Conservation (phyloP, 2,888 invertebrate genomes). For the Acronicta psi region DNA sequence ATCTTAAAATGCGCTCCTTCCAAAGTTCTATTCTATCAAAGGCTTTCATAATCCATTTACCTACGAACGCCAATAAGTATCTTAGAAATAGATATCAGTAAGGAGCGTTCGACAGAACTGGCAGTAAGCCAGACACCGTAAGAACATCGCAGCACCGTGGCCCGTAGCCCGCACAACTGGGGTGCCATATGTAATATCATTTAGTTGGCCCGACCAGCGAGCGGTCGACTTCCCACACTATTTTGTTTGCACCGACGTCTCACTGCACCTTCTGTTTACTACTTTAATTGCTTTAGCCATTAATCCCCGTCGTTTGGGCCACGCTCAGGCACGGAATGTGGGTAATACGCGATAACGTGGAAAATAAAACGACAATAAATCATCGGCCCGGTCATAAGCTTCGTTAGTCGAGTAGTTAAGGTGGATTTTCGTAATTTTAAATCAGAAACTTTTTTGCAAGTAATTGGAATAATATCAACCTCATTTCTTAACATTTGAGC, state of each 20-base stretch:
- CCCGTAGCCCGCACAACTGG: slow-evolving; percentile 34
- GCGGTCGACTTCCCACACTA: slow-evolving; percentile 75
- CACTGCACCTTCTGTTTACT: slow-evolving; percentile 85
- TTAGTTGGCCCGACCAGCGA: slow-evolving; percentile 49
- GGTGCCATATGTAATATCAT: slow-evolving; percentile 58
- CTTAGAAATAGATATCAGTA: slow-evolving; percentile 47
- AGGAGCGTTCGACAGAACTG: slow-evolving; percentile 44
- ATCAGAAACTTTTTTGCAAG: slow-evolving; percentile 32
- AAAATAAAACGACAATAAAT: slow-evolving; percentile 62
- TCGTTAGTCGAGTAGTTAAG: slow-evolving; percentile 32
- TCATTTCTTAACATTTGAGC: too few species aligned
- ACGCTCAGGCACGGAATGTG: slow-evolving; percentile 71
- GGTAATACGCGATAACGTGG: slow-evolving; percentile 64
- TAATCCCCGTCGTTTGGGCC: slow-evolving; percentile 79
- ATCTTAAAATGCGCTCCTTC: slow-evolving; percentile 7
- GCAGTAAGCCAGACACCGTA: slow-evolving; percentile 52
- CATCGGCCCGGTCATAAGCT: slow-evolving; percentile 53
- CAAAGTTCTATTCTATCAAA: slow-evolving; percentile 19
- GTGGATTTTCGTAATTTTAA: slow-evolving; percentile 41
- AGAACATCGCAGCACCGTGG: slow-evolving; percentile 39
- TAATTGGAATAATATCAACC: too few species aligned
- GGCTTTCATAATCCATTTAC: slow-evolving; percentile 47
- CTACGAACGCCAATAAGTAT: slow-evolving; percentile 50
- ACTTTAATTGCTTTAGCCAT: slow-evolving; percentile 85
- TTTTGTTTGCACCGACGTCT: slow-evolving; percentile 73